Conservation (phyloP, 2,797 vertebrate genomes). For the Iguana delicatissima region DNA sequence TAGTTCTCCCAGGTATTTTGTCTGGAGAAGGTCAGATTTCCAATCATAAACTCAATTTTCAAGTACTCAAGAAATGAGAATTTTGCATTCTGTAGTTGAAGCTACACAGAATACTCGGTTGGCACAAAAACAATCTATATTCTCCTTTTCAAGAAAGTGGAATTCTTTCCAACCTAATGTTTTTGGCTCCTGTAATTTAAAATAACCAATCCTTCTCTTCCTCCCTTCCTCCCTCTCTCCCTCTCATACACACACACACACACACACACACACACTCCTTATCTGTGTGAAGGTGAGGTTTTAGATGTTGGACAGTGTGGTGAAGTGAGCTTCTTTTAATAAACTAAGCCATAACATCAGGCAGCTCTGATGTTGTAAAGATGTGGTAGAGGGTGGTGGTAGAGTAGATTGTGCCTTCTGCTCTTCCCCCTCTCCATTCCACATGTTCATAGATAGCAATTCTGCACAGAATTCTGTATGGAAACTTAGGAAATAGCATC, state of each 20-base stretch:
- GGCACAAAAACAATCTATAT: slow-evolving; percentile 25
- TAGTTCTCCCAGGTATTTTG: slow-evolving; percentile 10
- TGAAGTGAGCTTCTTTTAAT: background rate
- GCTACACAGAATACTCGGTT: background rate
- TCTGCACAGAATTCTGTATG: background rate
- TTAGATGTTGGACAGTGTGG: background rate
- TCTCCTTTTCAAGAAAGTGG: background rate
- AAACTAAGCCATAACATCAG: background rate
- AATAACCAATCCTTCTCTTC: background rate
- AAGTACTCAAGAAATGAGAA: background rate
- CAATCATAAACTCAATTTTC: slow-evolving; percentile 23
- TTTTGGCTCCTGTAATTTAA: background rate
- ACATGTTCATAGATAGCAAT: background rate
- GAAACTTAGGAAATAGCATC: background rate
- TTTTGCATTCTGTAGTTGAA: slow-evolving; percentile 7
- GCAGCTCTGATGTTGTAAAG: too few relatives aligned
- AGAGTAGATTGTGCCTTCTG: background rate
- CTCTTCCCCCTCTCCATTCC: background rate
- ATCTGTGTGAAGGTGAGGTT: background rate
- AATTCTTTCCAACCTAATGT: slow-evolving; percentile 19
- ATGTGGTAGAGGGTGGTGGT: too few relatives aligned
- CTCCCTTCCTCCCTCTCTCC: too few relatives aligned
- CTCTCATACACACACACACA: too few relatives aligned
- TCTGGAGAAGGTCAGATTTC: slow-evolving; percentile 34
- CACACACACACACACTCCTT: background rate